These are phyloP conservation scores for Callaeas wilsoni DNA, from an alignment of 2,113 vertebrate species.

Conservation along the genomic window DNA sequence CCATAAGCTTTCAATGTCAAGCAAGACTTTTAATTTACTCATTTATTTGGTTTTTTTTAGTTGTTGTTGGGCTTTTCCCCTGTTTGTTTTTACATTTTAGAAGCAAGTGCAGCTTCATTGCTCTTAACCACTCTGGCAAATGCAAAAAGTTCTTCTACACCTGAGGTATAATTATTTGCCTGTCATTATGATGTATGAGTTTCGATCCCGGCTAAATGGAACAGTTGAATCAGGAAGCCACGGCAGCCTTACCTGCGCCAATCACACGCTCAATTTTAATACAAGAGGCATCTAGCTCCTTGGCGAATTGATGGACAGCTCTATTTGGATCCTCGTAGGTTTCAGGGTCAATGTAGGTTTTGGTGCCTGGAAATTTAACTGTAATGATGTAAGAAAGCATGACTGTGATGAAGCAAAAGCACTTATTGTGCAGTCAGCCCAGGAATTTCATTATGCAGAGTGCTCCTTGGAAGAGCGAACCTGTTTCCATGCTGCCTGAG, in stretches of 20 bases:
- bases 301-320: conserved; percentile 99
- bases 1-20: conserved; percentile 7
- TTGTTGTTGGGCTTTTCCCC: background rate
- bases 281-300: conserved; percentile 99
- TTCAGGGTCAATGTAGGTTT: conserved; percentile 99
- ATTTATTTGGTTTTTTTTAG: background rate
- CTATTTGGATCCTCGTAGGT: conserved; percentile 98
- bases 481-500: conserved; percentile 61
- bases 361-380: conserved; percentile 99
- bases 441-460: conserved; percentile 79
- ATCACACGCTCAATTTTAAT: conserved; percentile 99
- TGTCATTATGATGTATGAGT: conserved; percentile 87
- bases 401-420: conserved; percentile 92
- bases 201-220: conserved; percentile 73
- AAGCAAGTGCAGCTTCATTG: conserved; percentile 57
- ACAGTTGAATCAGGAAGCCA: conserved; percentile 73
- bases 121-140: conserved; percentile 60
- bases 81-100: conserved; percentile 42
- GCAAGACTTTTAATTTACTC: conserved; percentile 25
- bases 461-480: conserved; percentile 71
- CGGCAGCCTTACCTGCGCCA: conserved; percentile 89
- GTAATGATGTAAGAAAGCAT: conserved; percentile 97
- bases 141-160: conserved; percentile 65
- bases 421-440: conserved; percentile 77
- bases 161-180: conserved; percentile 85